phyloP scores from a whole-genome alignment of 2,888 invertebrate species.

The Pseudeuparius sepicola region DNA sequence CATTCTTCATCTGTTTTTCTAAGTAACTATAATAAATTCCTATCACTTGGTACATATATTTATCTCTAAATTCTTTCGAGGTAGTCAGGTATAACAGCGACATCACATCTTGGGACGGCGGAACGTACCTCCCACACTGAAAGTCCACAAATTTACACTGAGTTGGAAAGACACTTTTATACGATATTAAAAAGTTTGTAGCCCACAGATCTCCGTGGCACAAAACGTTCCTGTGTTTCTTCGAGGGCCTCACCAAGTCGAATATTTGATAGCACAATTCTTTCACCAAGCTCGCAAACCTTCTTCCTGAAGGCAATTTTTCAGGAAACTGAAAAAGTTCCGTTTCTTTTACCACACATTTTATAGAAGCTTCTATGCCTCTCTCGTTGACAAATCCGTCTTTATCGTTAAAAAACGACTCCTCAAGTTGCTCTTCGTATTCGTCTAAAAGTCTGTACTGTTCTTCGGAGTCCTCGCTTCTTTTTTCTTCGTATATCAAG shows the following conservation, averaged over 20 bases:
- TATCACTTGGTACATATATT: slow-evolving; percentile 25
- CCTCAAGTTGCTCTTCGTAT: slow-evolving; percentile 23
- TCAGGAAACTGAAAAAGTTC: slow-evolving; percentile 28
- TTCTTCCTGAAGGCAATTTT: slow-evolving; percentile 26
- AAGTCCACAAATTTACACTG: slow-evolving; percentile 37
- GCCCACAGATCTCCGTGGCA: slow-evolving; percentile 56
- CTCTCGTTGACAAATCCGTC: slow-evolving; percentile 24
- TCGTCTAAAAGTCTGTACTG: slow-evolving; percentile 22
- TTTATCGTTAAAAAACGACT: slow-evolving; percentile 25
- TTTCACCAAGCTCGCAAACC: slow-evolving; percentile 24
- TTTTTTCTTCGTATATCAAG: slow-evolving; percentile 33
- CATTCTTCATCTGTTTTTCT: slow-evolving; percentile 25
- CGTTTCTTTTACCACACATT: slow-evolving; percentile 28
- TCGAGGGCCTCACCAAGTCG: slow-evolving; percentile 29
- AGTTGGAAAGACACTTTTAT: slow-evolving; percentile 16
- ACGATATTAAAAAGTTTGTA: slow-evolving; percentile 41
- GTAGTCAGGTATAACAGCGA: slow-evolving; percentile 31
- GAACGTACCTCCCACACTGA: slow-evolving; percentile 44
- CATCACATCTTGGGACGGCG: slow-evolving; percentile 56
- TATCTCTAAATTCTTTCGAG: slow-evolving; percentile 26
- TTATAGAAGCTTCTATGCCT: slow-evolving; percentile 28
- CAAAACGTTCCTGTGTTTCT: slow-evolving; percentile 41
- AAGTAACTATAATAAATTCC: slow-evolving; percentile 33
- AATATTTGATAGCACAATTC: slow-evolving; percentile 25
- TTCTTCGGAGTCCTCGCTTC: slow-evolving; percentile 15